Percentiles rank a stretch among this genome's conserved stretches.
Conservation (phyloP, 1,140 invertebrate genomes). For the Drosophila setifemur region DNA sequence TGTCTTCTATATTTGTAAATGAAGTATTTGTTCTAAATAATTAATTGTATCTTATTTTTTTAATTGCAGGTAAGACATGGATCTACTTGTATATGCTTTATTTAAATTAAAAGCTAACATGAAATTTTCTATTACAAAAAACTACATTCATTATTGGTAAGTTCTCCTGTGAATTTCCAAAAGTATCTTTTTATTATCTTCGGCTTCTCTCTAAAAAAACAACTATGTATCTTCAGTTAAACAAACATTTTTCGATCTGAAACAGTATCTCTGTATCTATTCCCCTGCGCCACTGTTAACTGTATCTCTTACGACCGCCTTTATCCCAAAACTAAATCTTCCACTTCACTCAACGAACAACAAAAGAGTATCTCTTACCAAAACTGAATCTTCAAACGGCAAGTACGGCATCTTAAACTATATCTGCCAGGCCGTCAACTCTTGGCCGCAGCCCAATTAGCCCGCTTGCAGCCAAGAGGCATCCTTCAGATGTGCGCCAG, state of each 20-base stretch:
- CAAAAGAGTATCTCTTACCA: background rate
- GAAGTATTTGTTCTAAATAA: background rate
- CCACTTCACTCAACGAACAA: no score
- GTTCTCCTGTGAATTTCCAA: background rate
- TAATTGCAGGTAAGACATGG: background rate
- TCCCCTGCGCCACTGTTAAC: background rate
- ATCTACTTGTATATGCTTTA: no score
- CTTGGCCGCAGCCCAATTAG: slow-evolving; percentile 26
- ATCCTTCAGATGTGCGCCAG: slow-evolving; percentile 20
- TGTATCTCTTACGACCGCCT: background rate
- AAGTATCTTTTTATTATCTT: no score
- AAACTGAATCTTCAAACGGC: background rate
- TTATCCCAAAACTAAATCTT: background rate
- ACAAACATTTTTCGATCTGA: no score
- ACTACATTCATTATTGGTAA: background rate
- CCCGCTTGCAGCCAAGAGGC: slow-evolving; percentile 6
- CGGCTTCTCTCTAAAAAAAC: no score
- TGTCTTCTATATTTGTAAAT: no score
- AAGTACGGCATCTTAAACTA: slow-evolving; percentile 15
- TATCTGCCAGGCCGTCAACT: slow-evolving; percentile 9
- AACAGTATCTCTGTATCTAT: no score
- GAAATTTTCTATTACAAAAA: background rate
- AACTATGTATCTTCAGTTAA: no score
- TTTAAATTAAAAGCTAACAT: no score
- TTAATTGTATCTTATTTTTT: background rate